Percentiles rank a stretch among this genome's conserved stretches.
Evolutionary conservation across 2,113 vertebrate species (phyloP).

Genomic region (Probosciger aterrimus): DNA sequence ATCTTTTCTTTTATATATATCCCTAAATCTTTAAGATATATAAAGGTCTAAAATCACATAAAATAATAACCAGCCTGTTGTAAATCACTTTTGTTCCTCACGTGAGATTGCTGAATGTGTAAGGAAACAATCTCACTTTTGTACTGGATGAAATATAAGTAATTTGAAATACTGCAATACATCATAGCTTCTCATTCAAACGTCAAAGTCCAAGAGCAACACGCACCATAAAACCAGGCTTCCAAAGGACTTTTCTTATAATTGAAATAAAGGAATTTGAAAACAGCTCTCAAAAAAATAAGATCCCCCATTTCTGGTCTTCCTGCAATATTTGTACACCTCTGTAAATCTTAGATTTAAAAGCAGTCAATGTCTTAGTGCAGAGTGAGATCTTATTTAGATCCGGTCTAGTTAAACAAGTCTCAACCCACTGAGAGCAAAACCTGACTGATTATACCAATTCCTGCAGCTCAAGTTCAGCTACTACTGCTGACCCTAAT

Average conservation of each 20-base stretch:
- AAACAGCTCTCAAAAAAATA: background rate
- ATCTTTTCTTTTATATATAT: background rate
- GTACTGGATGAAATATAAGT: slow-evolving; percentile 9
- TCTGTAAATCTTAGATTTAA: background rate
- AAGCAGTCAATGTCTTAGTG: background rate
- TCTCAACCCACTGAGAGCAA: accelerated
- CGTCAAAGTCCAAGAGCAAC: background rate
- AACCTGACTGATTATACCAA: background rate
- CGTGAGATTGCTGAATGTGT: background rate
- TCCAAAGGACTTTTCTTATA: background rate
- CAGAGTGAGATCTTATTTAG: background rate
- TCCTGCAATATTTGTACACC: background rate
- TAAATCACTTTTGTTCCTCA: slow-evolving; percentile 51
- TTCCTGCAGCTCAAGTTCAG: background rate
- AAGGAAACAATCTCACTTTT: slow-evolving; percentile 36
- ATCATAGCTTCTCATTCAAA: background rate
- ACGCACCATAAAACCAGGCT: background rate
- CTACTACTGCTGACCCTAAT: background rate
- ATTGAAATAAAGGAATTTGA: background rate
- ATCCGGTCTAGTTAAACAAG: background rate
- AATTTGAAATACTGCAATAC: slow-evolving; percentile 16
- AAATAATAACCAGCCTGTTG: slow-evolving; percentile 18
- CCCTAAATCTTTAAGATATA: slow-evolving; percentile 31
- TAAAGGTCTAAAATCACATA: background rate
- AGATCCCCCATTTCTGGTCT: background rate